Conservation (phyloP, 1,140 invertebrate genomes). For the Drosophila sucinea region DNA sequence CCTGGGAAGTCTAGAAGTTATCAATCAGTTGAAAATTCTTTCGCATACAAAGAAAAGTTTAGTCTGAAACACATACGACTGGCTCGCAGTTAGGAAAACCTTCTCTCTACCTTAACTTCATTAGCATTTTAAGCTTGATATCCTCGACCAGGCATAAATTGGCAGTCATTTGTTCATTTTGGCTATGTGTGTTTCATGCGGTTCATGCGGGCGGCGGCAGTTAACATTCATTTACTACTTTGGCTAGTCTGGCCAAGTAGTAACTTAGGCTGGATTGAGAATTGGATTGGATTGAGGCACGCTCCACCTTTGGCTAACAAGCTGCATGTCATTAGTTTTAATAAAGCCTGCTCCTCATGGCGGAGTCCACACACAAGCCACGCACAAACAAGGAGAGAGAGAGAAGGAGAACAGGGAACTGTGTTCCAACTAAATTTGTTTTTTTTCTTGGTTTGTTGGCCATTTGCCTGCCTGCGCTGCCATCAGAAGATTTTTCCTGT, state of each 20-base stretch:
- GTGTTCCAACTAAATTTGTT: constrained; percentile 6
- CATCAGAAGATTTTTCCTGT: constrained; percentile 35
- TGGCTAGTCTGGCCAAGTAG: constrained; percentile 15
- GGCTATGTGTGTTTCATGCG: constrained; percentile 16
- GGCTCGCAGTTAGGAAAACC: neutral
- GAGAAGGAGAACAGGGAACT: neutral
- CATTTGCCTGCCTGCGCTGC: constrained; percentile 42
- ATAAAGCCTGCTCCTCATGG: constrained; percentile 54
- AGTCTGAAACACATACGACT: too few species aligned
- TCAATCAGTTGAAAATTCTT: too few species aligned
- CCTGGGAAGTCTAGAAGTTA: too few species aligned
- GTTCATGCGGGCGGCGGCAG: constrained; percentile 21
- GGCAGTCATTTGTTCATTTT: constrained; percentile 8
- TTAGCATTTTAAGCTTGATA: constrained; percentile 7
- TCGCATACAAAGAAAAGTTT: too few species aligned
- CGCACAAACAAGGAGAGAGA: neutral
- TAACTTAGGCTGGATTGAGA: neutral
- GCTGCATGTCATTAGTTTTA: constrained; percentile 71
- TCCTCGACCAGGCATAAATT: neutral
- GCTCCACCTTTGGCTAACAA: constrained; percentile 43
- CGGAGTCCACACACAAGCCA: constrained; percentile 31
- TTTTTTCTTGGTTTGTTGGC: constrained; percentile 33
- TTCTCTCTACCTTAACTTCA: neutral
- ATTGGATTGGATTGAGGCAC: neutral
- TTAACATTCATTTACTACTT: constrained; percentile 56